Evolutionary conservation across 2,888 invertebrate species (phyloP).

Genomic region (Nephrocerus scutellatus): DNA sequence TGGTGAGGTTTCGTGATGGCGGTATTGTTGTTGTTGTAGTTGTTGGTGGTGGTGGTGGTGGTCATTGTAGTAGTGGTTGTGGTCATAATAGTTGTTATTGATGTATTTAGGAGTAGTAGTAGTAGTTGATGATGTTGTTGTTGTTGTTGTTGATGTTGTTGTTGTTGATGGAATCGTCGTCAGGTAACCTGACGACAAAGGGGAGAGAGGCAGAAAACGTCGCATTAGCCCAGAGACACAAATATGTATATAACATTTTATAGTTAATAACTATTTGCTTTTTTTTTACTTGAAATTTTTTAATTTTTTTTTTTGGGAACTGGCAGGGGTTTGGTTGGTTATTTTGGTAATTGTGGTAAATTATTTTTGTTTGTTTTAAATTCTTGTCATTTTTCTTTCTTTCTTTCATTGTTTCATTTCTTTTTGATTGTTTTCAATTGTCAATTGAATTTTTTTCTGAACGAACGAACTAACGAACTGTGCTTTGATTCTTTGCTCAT

Average conservation of each 20-base stretch:
- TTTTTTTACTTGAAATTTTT: constrained; percentile 3
- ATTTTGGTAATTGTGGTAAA: too few species aligned
- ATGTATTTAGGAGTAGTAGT: constrained; percentile 9
- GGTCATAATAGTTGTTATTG: constrained; percentile 26
- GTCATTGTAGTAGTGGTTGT: constrained; percentile 18
- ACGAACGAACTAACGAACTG: too few species aligned
- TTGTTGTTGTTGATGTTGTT: constrained; percentile 28
- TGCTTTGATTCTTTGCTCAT: too few species aligned
- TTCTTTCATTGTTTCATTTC: constrained; percentile 15
- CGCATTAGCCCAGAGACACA: constrained; percentile 48
- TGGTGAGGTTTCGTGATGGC: constrained; percentile 20
- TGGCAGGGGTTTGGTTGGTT: too few species aligned
- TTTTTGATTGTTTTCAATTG: constrained; percentile 7
- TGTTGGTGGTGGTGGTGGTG: constrained; percentile 19
- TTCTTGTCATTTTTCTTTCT: constrained; percentile 1
- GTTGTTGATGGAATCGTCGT: constrained; percentile 46
- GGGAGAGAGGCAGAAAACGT: constrained; percentile 49
- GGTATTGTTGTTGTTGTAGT: constrained; percentile 37
- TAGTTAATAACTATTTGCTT: constrained; percentile 15
- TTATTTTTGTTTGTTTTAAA: background rate
- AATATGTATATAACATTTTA: constrained; percentile 25
- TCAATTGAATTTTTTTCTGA: background rate
- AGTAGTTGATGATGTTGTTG: constrained; percentile 27
- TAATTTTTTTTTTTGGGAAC: constrained; percentile 8
- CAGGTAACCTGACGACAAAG: constrained; percentile 50